phyloP scores from a whole-genome alignment of 2,113 vertebrate species.

The Sphaerodactylus townsendi region DNA sequence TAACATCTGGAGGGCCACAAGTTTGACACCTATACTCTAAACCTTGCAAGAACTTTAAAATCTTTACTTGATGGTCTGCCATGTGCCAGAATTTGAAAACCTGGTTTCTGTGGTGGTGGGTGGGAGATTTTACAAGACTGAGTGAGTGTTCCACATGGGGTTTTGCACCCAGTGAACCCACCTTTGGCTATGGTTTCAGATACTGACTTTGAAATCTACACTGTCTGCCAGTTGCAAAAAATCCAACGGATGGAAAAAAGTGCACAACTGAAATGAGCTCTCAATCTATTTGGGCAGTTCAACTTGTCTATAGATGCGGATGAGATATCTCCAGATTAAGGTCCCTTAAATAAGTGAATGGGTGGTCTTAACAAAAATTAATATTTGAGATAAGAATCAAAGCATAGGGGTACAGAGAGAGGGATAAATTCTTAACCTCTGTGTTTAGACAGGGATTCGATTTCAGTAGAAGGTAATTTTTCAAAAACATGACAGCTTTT shows the following conservation, averaged over 20 bases:
- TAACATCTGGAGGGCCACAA: too few species aligned
- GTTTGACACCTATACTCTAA: too few species aligned
- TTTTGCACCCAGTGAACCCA: too few species aligned
- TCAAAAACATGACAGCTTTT: slow-evolving; percentile 58
- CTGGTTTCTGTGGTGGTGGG: not conserved
- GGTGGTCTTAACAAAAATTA: slow-evolving; percentile 92
- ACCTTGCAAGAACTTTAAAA: too few species aligned
- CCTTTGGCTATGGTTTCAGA: slow-evolving; percentile 8
- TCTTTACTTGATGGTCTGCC: not conserved
- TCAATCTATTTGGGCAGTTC: slow-evolving; percentile 75
- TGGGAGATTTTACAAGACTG: not conserved
- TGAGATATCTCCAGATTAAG: slow-evolving; percentile 82
- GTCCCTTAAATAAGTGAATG: slow-evolving; percentile 85
- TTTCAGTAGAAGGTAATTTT: slow-evolving; percentile 64
- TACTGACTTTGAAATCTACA: slow-evolving; percentile 42
- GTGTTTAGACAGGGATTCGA: slow-evolving; percentile 72
- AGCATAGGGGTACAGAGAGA: slow-evolving; percentile 60
- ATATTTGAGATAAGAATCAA: slow-evolving; percentile 90
- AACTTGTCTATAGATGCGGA: slow-evolving; percentile 71
- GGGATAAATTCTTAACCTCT: slow-evolving; percentile 66
- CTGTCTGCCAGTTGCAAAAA: slow-evolving; percentile 43
- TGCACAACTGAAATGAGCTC: slow-evolving; percentile 58
- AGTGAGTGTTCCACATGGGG: too few species aligned
- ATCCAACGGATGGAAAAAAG: slow-evolving; percentile 39
- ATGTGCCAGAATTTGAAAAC: not conserved